Evolutionary conservation across 2,113 vertebrate species (phyloP).

Genomic region (Dicentrarchus labrax): DNA sequence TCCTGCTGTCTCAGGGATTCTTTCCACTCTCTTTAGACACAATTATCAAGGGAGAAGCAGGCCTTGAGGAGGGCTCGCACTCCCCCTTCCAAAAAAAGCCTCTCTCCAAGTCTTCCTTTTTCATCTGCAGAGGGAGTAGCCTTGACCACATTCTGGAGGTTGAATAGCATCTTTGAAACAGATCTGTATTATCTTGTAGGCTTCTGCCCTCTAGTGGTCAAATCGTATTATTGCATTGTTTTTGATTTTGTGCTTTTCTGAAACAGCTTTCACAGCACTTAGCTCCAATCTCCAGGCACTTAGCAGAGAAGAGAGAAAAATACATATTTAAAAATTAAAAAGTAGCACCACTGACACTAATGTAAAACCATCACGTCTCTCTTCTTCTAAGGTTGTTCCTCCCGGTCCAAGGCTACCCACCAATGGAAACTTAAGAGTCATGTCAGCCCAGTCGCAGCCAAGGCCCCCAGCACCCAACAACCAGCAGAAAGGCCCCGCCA

Average conservation of each 20-base stretch:
- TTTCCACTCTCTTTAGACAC: constrained; percentile 81
- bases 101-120: constrained; percentile 66
- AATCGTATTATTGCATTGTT: constrained; percentile 9
- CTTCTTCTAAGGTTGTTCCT: constrained; percentile 66
- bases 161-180: constrained; percentile 69
- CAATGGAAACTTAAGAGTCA: constrained; percentile 69
- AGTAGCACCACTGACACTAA: background rate
- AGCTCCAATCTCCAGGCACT: background rate
- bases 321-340: background rate
- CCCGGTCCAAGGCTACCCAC: constrained; percentile 71
- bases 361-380: constrained; percentile 15
- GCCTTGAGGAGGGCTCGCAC: constrained; percentile 68
- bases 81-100: constrained; percentile 55
- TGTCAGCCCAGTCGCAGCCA: constrained; percentile 80
- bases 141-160: constrained; percentile 76
- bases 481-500: constrained; percentile 80
- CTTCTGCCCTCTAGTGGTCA: constrained; percentile 74
- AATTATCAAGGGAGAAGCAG: constrained; percentile 77
- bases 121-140: constrained; percentile 81
- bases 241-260: background rate
- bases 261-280: background rate
- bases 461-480: constrained; percentile 83
- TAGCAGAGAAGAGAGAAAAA: background rate
- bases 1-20: constrained; percentile 81
- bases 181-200: constrained; percentile 48